Base-by-base conservation (phyloP, 2,888 invertebrate species). In the Carabus problematicus region DNA sequence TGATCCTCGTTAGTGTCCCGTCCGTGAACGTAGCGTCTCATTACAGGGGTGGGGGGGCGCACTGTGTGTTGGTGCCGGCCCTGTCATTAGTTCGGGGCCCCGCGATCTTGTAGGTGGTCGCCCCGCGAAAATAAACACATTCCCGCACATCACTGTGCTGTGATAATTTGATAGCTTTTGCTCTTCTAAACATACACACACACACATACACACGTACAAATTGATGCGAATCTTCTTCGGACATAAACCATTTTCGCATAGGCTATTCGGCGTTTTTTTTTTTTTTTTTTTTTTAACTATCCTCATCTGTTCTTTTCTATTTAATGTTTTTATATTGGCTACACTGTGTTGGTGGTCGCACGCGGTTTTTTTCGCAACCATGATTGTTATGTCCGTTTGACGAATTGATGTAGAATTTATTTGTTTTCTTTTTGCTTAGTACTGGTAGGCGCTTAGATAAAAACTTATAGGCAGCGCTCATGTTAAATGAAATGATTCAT, bases 61-160 rank as follows among this genome's bases (percentile, higher is more conserved):
- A 14, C 14, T 18, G 16, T 11, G 14, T 52, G 18, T 16, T 52
- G 18, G 14, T 16, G 43, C 56, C 56, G 14, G 56, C 43, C 64
- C 64, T 64, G 54, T 64, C 19, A 64, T 64, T 64, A 64, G 64
- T 11, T n/a, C n/a, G 56, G 64, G 64, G 49, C 39, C 45, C 14
- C 45, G 45, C 45, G 14, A 52, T 19, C 62, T 47, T 45, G 64
- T 64, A 64, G 64, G 64, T 64, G 64, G 64, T 64, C 64, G 49
- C 55, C 64, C 56, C 56, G 64, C 64, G 64, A 56, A 64, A 64
- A 64, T 64, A 64, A 64, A 64, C 64, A 64, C 64, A 52, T 52
- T 64, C 55, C 55, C 55, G 56, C 45, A 47, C 47, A 1, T 4
- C 9, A 9, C 64, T 64, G 64, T 8, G 29, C 56, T 56, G 64